Evolutionary conservation across 2,888 invertebrate species (phyloP).

Genomic region (Rapana venosa): DNA sequence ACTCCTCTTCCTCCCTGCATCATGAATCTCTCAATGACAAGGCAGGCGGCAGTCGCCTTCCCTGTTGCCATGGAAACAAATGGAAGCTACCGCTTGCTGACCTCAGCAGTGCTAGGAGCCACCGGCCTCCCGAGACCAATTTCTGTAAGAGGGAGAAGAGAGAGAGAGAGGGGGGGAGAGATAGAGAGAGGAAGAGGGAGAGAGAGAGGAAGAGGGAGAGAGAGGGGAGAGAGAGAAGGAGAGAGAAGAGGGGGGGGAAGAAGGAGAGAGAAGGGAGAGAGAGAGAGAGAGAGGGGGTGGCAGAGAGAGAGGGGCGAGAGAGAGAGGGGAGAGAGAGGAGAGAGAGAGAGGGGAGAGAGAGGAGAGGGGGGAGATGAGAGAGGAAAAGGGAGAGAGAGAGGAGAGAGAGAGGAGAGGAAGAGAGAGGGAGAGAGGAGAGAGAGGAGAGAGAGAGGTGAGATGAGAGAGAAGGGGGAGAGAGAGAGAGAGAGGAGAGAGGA

Average conservation of each 20-base stretch:
- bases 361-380: background rate
- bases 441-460: background rate
- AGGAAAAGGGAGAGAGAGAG: background rate
- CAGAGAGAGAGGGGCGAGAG: background rate
- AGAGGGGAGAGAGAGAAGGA: background rate
- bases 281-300: background rate
- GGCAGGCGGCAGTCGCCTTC: background rate
- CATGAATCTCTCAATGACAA: conserved; percentile 26
- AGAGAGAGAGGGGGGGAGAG: background rate
- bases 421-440: background rate
- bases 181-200: background rate
- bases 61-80: conserved; percentile 34
- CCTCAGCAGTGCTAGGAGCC: conserved; percentile 18
- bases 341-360: background rate
- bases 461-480: background rate
- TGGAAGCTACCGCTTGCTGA: conserved; percentile 26
- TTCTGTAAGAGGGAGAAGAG: background rate
- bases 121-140: conserved; percentile 20
- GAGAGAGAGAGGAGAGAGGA: background rate
- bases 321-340: background rate
- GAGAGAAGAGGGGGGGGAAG: background rate
- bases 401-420: background rate
- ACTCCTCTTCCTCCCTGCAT: background rate
- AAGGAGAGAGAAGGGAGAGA: background rate
- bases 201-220: background rate